Evolutionary conservation across 2,888 invertebrate genomes (phyloP).

Genomic region (Cylloceria caligata): DNA sequence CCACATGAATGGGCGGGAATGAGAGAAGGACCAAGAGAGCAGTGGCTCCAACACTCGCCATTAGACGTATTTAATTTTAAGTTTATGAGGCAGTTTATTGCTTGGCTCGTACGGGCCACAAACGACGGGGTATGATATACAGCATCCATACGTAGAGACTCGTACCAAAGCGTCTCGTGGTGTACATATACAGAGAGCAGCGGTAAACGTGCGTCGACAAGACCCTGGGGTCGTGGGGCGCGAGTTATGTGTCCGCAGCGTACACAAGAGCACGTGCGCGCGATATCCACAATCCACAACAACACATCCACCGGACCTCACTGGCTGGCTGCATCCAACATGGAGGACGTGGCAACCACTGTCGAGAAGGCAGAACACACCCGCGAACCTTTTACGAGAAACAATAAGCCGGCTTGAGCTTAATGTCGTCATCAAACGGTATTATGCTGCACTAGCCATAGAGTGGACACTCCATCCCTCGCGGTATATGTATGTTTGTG

Average conservation of each 20-base stretch:
- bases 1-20: constrained; percentile 54
- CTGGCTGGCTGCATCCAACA: constrained; percentile 15
- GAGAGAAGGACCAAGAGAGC: constrained; percentile 65
- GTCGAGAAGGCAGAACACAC: constrained; percentile 55
- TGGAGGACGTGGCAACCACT: constrained; percentile 27
- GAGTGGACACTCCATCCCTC: constrained; percentile 63
- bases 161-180: constrained; percentile 5
- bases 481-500: constrained; percentile 1
- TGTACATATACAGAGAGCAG: constrained; percentile 10
- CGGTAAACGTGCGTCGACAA: constrained; percentile 2
- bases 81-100: constrained; percentile 74
- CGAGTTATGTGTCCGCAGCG: constrained; percentile 54
- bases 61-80: constrained; percentile 77
- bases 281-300: constrained; percentile 48
- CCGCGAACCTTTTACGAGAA: constrained; percentile 78
- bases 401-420: constrained; percentile 77
- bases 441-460: constrained; percentile 72
- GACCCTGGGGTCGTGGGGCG: constrained; percentile 36
- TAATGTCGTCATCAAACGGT: constrained; percentile 80
- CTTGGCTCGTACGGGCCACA: constrained; percentile 28
- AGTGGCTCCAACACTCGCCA: constrained; percentile 63
- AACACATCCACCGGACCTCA: constrained; percentile 6
- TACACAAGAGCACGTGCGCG: constrained; percentile 36
- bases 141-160: neutral
- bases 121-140: constrained; percentile 1